Evolutionary conservation across 2,113 vertebrate genomes (phyloP).

Genomic region (Procapra przewalskii): DNA sequence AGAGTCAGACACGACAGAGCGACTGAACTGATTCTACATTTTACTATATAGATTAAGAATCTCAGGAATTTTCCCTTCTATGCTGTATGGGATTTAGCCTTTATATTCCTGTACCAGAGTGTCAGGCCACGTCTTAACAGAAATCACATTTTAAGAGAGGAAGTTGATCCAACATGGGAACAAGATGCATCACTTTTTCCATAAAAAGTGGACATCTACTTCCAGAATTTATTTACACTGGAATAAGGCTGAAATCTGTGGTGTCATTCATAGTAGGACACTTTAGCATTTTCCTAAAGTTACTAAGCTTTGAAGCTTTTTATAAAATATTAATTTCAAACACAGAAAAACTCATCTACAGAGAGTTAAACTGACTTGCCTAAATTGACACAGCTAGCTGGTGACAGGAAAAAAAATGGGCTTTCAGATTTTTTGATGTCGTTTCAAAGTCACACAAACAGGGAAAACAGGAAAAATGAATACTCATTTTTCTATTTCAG

Average conservation of each 20-base stretch:
- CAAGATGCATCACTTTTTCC: neutral
- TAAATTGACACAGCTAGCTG: neutral
- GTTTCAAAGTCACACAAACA: slow-evolving; percentile 28
- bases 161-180: neutral
- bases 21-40: neutral
- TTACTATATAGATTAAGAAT: neutral
- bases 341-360: neutral
- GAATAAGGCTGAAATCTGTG: neutral
- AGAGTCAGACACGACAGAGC: neutral
- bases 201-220: neutral
- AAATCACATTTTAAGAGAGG: slow-evolving; percentile 15
- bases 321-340: slow-evolving; percentile 12
- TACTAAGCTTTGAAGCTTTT: neutral
- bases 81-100: neutral
- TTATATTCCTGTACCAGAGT: neutral
- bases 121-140: neutral
- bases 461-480: neutral
- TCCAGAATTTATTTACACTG: slow-evolving; percentile 29
- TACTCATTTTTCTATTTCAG: slow-evolving; percentile 25
- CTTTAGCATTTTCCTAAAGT: neutral
- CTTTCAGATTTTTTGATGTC: neutral
- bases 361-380: neutral
- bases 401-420: neutral
- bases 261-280: neutral
- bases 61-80: neutral